Base-by-base conservation (phyloP, 2,888 invertebrate genomes). In the Agelastica alni region DNA sequence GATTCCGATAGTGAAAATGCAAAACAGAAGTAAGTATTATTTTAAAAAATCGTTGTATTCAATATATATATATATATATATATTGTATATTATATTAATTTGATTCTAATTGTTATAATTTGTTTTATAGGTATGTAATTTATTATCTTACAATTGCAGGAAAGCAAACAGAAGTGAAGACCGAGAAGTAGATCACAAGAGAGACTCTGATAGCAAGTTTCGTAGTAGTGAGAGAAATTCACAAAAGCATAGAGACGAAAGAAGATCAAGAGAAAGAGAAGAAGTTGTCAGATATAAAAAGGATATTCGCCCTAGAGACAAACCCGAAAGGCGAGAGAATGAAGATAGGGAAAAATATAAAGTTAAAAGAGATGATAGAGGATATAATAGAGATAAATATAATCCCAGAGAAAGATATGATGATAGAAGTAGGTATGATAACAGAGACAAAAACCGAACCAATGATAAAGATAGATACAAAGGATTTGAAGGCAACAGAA, bases 241-340 rank as follows among this genome's bases (percentile, higher is more conserved):
- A 13, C 53, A 58, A 30, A 51, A 45, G 20, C 16, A 39, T 9
- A 53, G 46, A n/a, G 46, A 56, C 28, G 54, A 37, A 30, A 55
- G 34, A 26, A 57, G 47, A 31, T 41, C 44, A 20, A 41, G 48
- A 44, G 53, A 53, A 30, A 51, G n/a, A n/a, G n/a, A 53, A 45
- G 51, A 61, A 28, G 47, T n/a, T 18, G 48, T 46, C 22, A 54
- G 36, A 32, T 26, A 41, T 16, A 46, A 46, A 36, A 61, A 56
- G 14, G 54, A 62, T 7, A 47, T 54, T 26, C 39, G 55, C 32
- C 60, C 37, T 36, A 53, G 37, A 18, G 54, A 59, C 6, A 49
- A 20, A 37, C 12, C 7, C 20, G 51, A 17, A 36, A 53, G n/a
- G 26, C 53, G 6, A 14, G 47, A 48, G 20, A 28, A 42, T 13